Evolutionary conservation across 2,797 vertebrate genomes (phyloP), one percentile per base, ranked within the genome.

Genomic region (Arrhamphus sclerolepis): DNA sequence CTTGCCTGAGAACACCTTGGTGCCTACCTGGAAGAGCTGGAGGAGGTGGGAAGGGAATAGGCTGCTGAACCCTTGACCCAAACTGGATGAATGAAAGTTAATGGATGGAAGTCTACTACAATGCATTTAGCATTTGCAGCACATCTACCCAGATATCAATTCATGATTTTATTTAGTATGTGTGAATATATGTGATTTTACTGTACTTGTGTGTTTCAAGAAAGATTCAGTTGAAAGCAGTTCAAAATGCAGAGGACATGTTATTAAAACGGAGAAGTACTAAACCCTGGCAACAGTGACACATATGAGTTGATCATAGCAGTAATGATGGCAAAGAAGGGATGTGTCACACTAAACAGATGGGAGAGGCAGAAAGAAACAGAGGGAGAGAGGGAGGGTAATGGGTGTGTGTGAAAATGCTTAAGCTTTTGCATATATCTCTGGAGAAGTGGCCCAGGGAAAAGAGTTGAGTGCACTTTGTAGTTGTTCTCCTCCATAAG

Each of bases 291-390:
- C 80, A 81, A 77, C 85, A 57, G 66, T 84, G 75, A 75, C 86
- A 86, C 83, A 80, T 83, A 84, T 80, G 66, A 76, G 73, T 70
- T 80, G 74, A 76, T 89, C 88, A 89, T 90, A 84, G 85, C 84
- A 72, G 79, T 87, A 89, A 89, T 89, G 83, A 87, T 85, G 73
- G 78, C 70, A 68, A 80, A 31, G 48, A 67, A 81, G 67, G 55
- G 72, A 81, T 76, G 83, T 89, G 87, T 81, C 82, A 87, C 75
- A 69, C 55, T 61, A 82, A 90, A 86, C 89, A 92, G 91, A 92
- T 91, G 89, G 89, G 62, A 58, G 66, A 85, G 54, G 38, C 46
- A 46, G 62, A 62, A 58, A 69, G 75, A 61, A 66, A 21, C 47
- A 11, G 26, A 56, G 58, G 42, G 62, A 14, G n/a, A 51, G 56